Evolutionary conservation across 2,797 vertebrate species (phyloP), one percentile per base, ranked within the genome.

Genomic region (Limnodromus scolopaceus): DNA sequence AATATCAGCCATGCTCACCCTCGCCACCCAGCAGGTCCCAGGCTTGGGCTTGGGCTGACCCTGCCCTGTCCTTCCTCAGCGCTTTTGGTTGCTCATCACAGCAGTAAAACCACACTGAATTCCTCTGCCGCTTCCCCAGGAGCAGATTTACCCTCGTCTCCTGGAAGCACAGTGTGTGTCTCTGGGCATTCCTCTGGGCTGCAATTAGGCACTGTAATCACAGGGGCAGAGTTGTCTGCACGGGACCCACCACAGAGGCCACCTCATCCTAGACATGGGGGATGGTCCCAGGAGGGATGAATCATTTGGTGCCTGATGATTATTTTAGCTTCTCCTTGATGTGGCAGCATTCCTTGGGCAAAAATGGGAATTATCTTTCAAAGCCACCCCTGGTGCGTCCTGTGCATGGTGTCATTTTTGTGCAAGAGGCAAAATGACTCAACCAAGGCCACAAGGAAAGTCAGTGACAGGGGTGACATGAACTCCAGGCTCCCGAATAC

Each of bases 241-340:
- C 0, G 14, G 84, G 92, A 94, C 92, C 94, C 34, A 92, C 89
- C 94, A 16, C 91, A 93, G 85, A 51, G 87, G 20, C 69, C 9
- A 7, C 69, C 82, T 36, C 3, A 1, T 49, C 72, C 46, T 5
- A 17, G 63, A 30, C 0, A 0, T 12, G 38, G 43, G 51, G 55
- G 38, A 43, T 2, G 0, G 39, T 45, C 39, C 69, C 5, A 6
- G 57, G 34, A 76, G 64, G 0, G 1, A 57, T 85, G 92, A 88
- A 84, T 90, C 89, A 87, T 24, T 30, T 3, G 0, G 36, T 51
- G 65, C 55, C 36, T 64, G 30, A n/a, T 0, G 11, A 38, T 82
- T 90, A 72, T 90, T 92, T 91, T 74, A 78, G 46, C 57, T 70
- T 60, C 46, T 94, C 57, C 39, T 43, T 91, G 65, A 74, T 88